These are phyloP conservation scores for Melinopterus prodromus DNA, from an alignment of 2,888 invertebrate species.

Conservation along the genomic window DNA sequence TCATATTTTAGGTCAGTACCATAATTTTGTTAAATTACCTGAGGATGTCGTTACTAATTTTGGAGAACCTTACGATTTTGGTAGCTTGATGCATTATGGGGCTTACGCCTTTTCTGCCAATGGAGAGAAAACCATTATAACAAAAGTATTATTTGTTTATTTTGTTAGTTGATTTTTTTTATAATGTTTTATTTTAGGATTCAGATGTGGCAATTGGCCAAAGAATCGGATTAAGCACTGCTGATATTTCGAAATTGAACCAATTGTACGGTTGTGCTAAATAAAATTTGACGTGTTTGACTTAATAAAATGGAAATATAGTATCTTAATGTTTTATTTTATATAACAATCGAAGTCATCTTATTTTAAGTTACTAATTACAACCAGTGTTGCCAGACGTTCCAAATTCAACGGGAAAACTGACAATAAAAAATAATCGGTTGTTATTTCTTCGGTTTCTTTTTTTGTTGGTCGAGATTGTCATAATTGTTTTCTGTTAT, in stretches of 20 bases:
- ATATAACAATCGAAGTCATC: not conserved
- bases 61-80: conserved; percentile 74
- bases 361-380: not conserved
- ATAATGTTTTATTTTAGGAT: conserved; percentile 53
- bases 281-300: not conserved
- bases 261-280: conserved; percentile 62
- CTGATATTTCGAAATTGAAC: conserved; percentile 66
- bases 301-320: not conserved
- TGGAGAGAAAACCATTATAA: conserved; percentile 71
- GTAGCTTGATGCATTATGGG: conserved; percentile 79
- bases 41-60: conserved; percentile 71
- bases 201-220: conserved; percentile 65
- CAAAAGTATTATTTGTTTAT: conserved; percentile 56
- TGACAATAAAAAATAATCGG: no score
- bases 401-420: no score
- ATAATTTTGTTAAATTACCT: conserved; percentile 74
- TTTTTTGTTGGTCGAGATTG: no score
- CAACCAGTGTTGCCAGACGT: not conserved
- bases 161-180: not conserved
- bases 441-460: no score
- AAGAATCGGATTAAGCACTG: conserved; percentile 65
- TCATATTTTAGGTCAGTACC: conserved; percentile 60
- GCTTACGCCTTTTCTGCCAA: conserved; percentile 73
- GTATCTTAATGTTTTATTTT: not conserved
- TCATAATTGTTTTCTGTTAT: no score